Conservation (phyloP, 2,113 vertebrate genomes). For the Pluvianellus socialis region DNA sequence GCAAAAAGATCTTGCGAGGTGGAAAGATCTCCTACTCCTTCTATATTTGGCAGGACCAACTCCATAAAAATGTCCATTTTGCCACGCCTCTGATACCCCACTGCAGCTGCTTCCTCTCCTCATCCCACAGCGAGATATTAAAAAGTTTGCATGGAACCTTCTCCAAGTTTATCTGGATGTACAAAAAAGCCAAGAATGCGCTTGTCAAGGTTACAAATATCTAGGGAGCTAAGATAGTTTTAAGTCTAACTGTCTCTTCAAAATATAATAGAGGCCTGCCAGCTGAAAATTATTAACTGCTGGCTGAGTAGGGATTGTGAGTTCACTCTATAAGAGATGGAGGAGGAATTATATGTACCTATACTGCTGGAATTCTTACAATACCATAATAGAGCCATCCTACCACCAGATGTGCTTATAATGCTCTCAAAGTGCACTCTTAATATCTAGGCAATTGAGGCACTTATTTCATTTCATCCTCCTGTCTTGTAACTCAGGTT, state of each 20-base stretch:
- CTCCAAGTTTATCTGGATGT: conserved; percentile 49
- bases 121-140: conserved; percentile 54
- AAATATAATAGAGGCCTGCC: conserved; percentile 6
- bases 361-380: conserved; percentile 34
- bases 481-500: conserved; percentile 13
- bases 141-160: conserved; percentile 37
- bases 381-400: conserved; percentile 35
- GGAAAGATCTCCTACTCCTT: conserved; percentile 47
- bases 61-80: conserved; percentile 64
- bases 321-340: neutral
- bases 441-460: conserved; percentile 15
- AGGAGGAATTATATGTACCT: conserved; percentile 26
- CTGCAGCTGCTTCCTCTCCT: conserved; percentile 53
- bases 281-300: conserved; percentile 58
- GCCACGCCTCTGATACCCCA: conserved; percentile 32
- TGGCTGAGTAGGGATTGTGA: conserved; percentile 15
- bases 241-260: conserved; percentile 37
- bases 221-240: conserved; percentile 15
- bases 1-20: conserved; percentile 30
- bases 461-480: conserved; percentile 40
- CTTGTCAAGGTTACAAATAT: conserved; percentile 57
- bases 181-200: conserved; percentile 53
- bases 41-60: conserved; percentile 44
- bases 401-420: conserved; percentile 13
- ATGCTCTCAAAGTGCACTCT: conserved; percentile 31